A percentile compares a stretch with the other conserved stretches of the same genome.
Conservation (phyloP, 2,113 vertebrate species). For the Larimichthys polyactis region DNA sequence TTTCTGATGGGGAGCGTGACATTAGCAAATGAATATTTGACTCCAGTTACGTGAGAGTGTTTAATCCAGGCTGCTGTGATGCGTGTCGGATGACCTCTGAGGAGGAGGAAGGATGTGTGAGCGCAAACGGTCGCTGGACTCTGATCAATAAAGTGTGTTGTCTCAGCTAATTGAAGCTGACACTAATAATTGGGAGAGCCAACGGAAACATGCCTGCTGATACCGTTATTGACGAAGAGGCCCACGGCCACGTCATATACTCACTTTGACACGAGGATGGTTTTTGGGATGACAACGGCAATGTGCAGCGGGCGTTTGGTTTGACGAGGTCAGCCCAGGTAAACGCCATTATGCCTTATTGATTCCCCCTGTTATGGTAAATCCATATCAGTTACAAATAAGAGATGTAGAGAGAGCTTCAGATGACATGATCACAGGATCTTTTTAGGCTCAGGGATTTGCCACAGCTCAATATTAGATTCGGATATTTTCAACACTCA, state of each 20-base stretch:
- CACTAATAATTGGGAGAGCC: slow-evolving; percentile 69
- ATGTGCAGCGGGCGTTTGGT: neutral
- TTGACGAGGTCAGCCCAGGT: slow-evolving; percentile 28
- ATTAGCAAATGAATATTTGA: neutral
- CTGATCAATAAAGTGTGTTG: slow-evolving; percentile 76
- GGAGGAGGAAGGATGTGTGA: slow-evolving; percentile 24
- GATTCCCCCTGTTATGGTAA: slow-evolving; percentile 2
- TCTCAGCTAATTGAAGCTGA: slow-evolving; percentile 73
- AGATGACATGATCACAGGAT: neutral
- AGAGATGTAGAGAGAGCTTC: neutral
- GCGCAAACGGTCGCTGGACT: slow-evolving; percentile 35
- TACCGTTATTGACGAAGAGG: slow-evolving; percentile 59
- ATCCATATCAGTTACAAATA: slow-evolving; percentile 11
- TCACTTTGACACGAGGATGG: slow-evolving; percentile 39
- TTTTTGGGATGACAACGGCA: neutral
- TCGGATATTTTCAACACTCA: neutral
- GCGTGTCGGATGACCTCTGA: slow-evolving; percentile 55
- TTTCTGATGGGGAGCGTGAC: neutral
- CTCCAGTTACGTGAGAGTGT: neutral
- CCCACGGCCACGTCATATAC: slow-evolving; percentile 19
- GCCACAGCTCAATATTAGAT: neutral
- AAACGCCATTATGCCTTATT: slow-evolving; percentile 1
- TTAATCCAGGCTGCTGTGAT: slow-evolving; percentile 20
- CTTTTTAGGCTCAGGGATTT: neutral
- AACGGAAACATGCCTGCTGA: slow-evolving; percentile 53